These are phyloP conservation scores for Fissipunctia ypsillon DNA, from an alignment of 2,888 invertebrate species.

Conservation along the genomic window DNA sequence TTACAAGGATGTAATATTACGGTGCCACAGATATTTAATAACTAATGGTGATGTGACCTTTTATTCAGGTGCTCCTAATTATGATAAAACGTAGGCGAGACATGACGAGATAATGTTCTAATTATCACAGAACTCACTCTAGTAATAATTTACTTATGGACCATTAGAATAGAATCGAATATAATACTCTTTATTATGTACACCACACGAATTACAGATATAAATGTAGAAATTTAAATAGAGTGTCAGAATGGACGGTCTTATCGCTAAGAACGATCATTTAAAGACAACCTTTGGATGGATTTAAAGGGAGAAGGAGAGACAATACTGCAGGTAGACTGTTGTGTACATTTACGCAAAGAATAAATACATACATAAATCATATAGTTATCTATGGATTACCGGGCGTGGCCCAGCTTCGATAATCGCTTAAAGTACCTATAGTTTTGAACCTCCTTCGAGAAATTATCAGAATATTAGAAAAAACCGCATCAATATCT, in stretches of 20 bases:
- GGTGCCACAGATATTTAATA: too few species aligned
- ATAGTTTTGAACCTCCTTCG: not conserved
- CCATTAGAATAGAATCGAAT: not conserved
- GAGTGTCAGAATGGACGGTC: too few species aligned
- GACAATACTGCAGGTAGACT: too few species aligned
- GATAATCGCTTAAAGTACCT: not conserved
- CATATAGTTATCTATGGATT: too few species aligned
- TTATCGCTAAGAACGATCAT: too few species aligned
- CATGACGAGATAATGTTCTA: constrained; percentile 7
- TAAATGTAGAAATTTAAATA: not conserved
- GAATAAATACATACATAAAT: too few species aligned
- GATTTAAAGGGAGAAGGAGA: too few species aligned
- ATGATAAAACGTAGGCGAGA: constrained; percentile 7
- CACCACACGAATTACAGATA: not conserved
- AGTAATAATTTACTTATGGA: constrained; percentile 3
- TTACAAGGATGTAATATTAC: not conserved
- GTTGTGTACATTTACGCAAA: too few species aligned
- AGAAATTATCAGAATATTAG: not conserved
- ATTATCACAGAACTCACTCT: not conserved
- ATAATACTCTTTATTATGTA: not conserved
- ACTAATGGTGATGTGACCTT: not conserved
- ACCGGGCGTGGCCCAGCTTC: too few species aligned
- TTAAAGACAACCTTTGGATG: too few species aligned
- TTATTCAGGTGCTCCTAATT: constrained; percentile 4
- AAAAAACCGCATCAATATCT: not conserved